Conservation (phyloP, 2,888 invertebrate genomes). For the Acronicta alni region DNA sequence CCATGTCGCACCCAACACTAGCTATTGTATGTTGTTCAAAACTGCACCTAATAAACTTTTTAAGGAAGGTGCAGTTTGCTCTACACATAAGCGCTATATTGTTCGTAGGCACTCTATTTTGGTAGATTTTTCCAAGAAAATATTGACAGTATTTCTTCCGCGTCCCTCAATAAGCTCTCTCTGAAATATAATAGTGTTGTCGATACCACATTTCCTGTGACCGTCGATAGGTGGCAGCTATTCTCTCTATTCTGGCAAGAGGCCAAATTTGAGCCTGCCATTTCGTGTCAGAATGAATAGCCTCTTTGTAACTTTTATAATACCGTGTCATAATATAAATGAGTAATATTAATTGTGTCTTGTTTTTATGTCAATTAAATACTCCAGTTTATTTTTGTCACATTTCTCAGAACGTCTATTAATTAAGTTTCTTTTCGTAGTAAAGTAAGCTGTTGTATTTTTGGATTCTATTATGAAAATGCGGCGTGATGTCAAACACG, state of each 20-base stretch:
- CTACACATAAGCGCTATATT: neutral
- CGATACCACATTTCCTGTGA: constrained; percentile 42
- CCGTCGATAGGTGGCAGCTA: constrained; percentile 39
- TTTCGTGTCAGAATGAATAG: constrained; percentile 53
- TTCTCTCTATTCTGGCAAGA: constrained; percentile 36
- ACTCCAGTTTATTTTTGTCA: constrained; percentile 37
- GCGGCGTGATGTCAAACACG: constrained; percentile 20
- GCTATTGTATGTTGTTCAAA: too few species aligned
- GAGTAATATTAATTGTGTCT: constrained; percentile 43
- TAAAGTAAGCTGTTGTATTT: constrained; percentile 19
- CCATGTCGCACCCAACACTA: too few species aligned
- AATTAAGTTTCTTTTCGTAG: constrained; percentile 34
- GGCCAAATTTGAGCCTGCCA: constrained; percentile 37
- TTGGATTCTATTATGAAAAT: neutral
- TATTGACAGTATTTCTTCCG: constrained; percentile 18
- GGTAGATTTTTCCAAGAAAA: constrained; percentile 4
- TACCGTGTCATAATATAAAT: constrained; percentile 54
- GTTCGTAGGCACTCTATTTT: neutral
- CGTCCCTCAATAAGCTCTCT: constrained; percentile 36
- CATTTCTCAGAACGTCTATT: constrained; percentile 27
- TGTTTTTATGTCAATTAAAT: constrained; percentile 45
- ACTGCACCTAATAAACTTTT: too few species aligned
- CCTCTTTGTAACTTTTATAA: constrained; percentile 49
- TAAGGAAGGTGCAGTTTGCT: too few species aligned
- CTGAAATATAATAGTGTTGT: constrained; percentile 49